Percentiles rank a stretch among this genome's conserved stretches.
Evolutionary conservation across 2,888 invertebrate species (phyloP).

Genomic region (Melanophora roralis): DNA sequence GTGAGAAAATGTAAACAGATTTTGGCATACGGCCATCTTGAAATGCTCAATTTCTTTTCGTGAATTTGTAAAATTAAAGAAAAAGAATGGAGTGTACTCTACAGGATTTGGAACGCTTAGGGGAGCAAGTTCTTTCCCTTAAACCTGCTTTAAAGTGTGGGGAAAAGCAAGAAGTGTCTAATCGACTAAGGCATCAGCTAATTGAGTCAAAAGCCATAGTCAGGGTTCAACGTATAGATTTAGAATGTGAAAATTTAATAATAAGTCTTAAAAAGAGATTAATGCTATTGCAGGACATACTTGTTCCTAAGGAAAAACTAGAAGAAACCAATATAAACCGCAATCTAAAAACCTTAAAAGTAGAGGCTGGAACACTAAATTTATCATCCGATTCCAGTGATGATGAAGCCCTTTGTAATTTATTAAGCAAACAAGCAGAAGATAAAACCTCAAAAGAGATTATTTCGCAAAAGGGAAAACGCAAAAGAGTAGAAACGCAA

Average conservation of each 20-base stretch:
- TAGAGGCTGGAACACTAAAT: constrained; percentile 4
- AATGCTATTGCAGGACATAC: constrained; percentile 16
- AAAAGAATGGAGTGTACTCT: constrained; percentile 14
- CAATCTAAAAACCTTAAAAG: neutral
- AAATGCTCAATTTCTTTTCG: neutral
- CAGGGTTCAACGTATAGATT: constrained; percentile 23
- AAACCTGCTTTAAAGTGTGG: constrained; percentile 22
- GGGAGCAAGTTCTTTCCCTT: constrained; percentile 35
- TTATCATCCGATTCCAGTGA: constrained; percentile 45
- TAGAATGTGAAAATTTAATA: constrained; percentile 25
- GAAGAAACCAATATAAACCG: neutral
- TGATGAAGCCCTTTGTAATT: constrained; percentile 6
- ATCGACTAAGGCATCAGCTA: constrained; percentile 29
- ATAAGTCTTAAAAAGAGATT: constrained; percentile 26
- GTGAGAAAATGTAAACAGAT: neutral
- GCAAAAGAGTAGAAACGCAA: neutral
- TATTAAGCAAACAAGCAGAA: neutral
- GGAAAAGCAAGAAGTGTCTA: constrained; percentile 4
- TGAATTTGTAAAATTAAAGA: no score
- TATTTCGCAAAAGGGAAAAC: neutral
- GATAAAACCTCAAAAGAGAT: neutral
- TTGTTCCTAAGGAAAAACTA: neutral
- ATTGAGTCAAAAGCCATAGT: constrained; percentile 39
- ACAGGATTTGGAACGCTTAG: constrained; percentile 45
- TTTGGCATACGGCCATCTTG: constrained; percentile 16